These are phyloP conservation scores for Imbricaverruca yamaguchii DNA, from an alignment of 2,888 invertebrate species.

Conservation along the genomic window DNA sequence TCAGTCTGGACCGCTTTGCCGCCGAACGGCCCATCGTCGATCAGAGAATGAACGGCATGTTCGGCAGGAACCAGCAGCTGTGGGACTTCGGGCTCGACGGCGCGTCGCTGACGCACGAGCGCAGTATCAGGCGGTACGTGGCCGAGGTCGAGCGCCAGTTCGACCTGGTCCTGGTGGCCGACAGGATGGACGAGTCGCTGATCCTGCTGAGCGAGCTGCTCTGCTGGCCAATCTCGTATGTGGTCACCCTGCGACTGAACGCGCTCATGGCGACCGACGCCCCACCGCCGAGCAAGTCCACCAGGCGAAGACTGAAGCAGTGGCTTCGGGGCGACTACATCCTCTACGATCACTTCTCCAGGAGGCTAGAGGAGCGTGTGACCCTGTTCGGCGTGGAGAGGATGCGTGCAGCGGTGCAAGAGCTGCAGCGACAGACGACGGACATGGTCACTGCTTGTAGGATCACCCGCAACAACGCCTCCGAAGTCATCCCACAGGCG, in stretches of 20 bases:
- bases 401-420: constrained; percentile 27
- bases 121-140: constrained; percentile 34
- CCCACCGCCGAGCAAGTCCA: constrained; percentile 31
- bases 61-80: constrained; percentile 39
- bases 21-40: not conserved
- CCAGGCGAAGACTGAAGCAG: constrained; percentile 30
- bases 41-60: constrained; percentile 28
- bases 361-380: constrained; percentile 27
- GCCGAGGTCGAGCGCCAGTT: constrained; percentile 36
- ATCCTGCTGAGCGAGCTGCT: constrained; percentile 37
- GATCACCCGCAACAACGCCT: not conserved
- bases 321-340: constrained; percentile 32
- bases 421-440: constrained; percentile 11
- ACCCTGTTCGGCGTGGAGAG: constrained; percentile 25
- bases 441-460: not conserved
- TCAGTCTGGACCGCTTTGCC: constrained; percentile 21
- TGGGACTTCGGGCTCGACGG: constrained; percentile 37
- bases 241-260: constrained; percentile 37
- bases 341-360: constrained; percentile 29
- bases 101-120: constrained; percentile 32
- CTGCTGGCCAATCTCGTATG: constrained; percentile 37
- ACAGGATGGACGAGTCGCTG: constrained; percentile 38
- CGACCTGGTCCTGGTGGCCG: constrained; percentile 38
- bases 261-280: constrained; percentile 33
- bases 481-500: not conserved